Evolutionary conservation across 2,113 vertebrate genomes (phyloP).

Genomic region (Stictonetta naevosa): DNA sequence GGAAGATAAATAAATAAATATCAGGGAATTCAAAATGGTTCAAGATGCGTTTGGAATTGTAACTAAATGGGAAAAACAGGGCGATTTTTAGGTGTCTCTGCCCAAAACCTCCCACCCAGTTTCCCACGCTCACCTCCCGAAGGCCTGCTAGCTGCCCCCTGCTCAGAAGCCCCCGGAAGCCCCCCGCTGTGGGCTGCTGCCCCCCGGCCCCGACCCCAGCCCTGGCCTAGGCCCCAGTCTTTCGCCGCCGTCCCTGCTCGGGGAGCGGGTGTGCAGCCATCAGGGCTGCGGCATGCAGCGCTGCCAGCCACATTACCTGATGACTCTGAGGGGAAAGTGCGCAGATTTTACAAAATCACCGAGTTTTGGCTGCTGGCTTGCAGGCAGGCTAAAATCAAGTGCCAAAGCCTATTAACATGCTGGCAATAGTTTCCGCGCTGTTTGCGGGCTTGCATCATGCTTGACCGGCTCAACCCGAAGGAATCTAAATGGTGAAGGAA

Average conservation of each 20-base stretch:
- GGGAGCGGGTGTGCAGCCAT: too few species aligned
- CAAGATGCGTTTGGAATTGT: not conserved
- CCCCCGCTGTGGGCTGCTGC: not conserved
- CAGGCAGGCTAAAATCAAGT: not conserved
- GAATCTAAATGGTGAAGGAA: not conserved
- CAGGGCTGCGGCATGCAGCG: not conserved
- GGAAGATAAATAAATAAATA: not conserved
- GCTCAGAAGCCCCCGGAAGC: not conserved
- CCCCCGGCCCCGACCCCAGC: not conserved
- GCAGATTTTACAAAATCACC: rapidly evolving
- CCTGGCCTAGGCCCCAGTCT: too few species aligned
- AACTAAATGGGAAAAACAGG: not conserved
- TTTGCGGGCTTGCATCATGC: not conserved
- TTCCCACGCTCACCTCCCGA: not conserved
- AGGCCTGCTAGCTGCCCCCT: not conserved
- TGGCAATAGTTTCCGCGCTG: not conserved
- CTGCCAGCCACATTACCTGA: not conserved
- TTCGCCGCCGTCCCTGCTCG: too few species aligned
- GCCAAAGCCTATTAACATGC: not conserved
- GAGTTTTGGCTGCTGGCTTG: not conserved
- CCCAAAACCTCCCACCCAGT: not conserved
- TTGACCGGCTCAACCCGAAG: not conserved
- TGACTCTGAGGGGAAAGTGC: rapidly evolving
- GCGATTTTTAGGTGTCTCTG: not conserved
- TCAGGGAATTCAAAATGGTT: not conserved